Evolutionary conservation across 2,888 invertebrate species (phyloP).

Genomic region (Macrophya annulata): DNA sequence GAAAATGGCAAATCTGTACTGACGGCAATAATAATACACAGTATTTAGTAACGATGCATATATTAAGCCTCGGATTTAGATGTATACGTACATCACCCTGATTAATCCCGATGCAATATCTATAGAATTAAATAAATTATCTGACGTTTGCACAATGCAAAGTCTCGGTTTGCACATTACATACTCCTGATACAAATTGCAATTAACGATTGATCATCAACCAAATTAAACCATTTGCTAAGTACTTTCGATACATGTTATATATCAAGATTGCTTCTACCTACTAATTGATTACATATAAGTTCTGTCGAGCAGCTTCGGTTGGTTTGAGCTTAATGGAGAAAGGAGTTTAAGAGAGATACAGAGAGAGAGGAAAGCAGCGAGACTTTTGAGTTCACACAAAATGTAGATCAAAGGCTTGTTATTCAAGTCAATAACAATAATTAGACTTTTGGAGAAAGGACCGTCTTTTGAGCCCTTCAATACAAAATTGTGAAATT

Average conservation of each 20-base stretch:
- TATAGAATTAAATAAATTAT: not conserved
- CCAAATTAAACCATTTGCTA: not conserved
- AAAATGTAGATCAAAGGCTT: not conserved
- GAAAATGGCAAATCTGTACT: not conserved
- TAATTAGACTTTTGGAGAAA: not conserved
- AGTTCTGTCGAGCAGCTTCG: not conserved
- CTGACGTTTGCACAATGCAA: not conserved
- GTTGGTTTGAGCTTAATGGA: not conserved
- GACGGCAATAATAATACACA: not conserved
- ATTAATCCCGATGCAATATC: not conserved
- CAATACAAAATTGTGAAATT: conserved; percentile 4
- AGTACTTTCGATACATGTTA: not conserved
- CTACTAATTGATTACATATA: not conserved
- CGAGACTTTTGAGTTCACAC: not conserved
- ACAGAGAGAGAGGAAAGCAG: not conserved
- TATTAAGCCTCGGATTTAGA: not conserved
- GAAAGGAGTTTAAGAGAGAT: not conserved
- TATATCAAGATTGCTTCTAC: not conserved
- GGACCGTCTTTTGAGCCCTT: conserved; percentile 11
- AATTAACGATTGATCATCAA: conserved; percentile 3
- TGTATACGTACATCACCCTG: not conserved
- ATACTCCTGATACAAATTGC: not conserved
- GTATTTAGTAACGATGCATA: not conserved
- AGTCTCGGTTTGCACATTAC: not conserved
- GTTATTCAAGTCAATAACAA: conserved; percentile 23